Percentiles rank a stretch among this genome's conserved stretches.
These are phyloP conservation scores for Bradypodion ventrale DNA, from an alignment of 2,797 vertebrate species.

Conservation along the genomic window DNA sequence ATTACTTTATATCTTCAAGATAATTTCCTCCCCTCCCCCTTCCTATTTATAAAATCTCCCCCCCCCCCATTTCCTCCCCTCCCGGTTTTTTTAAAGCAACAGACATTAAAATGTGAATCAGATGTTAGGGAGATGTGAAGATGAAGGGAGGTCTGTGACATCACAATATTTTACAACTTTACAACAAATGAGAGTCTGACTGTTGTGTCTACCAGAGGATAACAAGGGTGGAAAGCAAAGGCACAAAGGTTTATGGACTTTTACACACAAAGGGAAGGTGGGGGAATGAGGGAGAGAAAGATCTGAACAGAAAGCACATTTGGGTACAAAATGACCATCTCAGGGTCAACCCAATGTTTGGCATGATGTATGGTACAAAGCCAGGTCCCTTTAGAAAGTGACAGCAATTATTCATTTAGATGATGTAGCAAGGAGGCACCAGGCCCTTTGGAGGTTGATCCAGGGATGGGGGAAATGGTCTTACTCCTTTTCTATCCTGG, in stretches of 20 bases:
- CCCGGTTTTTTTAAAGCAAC: constrained; percentile 84
- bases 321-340: constrained; percentile 49
- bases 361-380: not conserved
- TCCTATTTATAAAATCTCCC: constrained; percentile 34
- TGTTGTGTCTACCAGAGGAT: constrained; percentile 88
- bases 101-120: constrained; percentile 94
- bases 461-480: constrained; percentile 33
- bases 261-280: constrained; percentile 68
- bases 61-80: constrained; percentile 56
- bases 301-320: constrained; percentile 56
- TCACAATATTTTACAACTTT: constrained; percentile 97
- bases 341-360: constrained; percentile 44
- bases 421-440: constrained; percentile 20
- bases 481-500: not conserved
- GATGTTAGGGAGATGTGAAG: constrained; percentile 91
- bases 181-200: constrained; percentile 83
- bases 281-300: constrained; percentile 6
- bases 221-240: constrained; percentile 92
- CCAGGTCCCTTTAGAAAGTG: constrained; percentile 34
- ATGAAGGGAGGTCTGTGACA: constrained; percentile 88
- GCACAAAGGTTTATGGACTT: constrained; percentile 86
- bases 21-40: constrained; percentile 52
- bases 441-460: constrained; percentile 29
- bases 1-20: constrained; percentile 80
- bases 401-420: constrained; percentile 48